Base-by-base conservation (phyloP, 2,113 vertebrate genomes). In the Cairina moschata region DNA sequence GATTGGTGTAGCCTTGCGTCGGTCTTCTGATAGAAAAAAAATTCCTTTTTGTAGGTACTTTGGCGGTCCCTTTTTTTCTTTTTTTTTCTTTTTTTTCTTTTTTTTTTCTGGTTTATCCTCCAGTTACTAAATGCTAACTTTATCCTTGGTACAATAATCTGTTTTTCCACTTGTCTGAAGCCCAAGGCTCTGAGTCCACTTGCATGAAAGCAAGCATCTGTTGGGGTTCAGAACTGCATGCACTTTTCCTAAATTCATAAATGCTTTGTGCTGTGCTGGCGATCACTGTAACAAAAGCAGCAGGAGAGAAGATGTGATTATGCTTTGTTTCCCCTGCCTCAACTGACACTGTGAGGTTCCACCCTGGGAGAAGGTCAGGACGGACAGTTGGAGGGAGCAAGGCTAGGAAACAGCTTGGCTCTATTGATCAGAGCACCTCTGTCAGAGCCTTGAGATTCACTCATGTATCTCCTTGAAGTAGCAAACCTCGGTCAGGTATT, bases 341-440 rank as follows among this genome's bases (percentile, higher is more conserved):
- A 52, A 36, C 17, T 87, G 34, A 29, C 17, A 15, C 20, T 31
- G 20, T 0, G 3, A 48, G n/a, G 23, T 46, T 55, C 55, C n/a
- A 31, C 20, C 12, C 7, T 0, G 6, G 58, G 36, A n/a, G 55
- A 40, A 42, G 16, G 13, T 56, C 3, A 2, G 48, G 62, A 75
- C 9, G 32, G 55, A 29, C 8, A 63, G 8, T 4, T 63, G 48
- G 31, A 50, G 17, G 13, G 31, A 12, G 3, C 28, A 73, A 59
- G 9, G 7, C 13, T 18, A 65, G 42, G 34, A 42, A 65, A 29
- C 12, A 48, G 36, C 11, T 34, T 0, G 0, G 11, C 18, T 50
- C 26, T 1, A 0, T 13, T 26, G 29, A 31, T 25, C 0, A 0
- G 11, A 75, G 6, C 20, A 83, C 42, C 34, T 65, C 50, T 62